Evolutionary conservation across 2,797 vertebrate species (phyloP).

Genomic region (Prunella strophiata): DNA sequence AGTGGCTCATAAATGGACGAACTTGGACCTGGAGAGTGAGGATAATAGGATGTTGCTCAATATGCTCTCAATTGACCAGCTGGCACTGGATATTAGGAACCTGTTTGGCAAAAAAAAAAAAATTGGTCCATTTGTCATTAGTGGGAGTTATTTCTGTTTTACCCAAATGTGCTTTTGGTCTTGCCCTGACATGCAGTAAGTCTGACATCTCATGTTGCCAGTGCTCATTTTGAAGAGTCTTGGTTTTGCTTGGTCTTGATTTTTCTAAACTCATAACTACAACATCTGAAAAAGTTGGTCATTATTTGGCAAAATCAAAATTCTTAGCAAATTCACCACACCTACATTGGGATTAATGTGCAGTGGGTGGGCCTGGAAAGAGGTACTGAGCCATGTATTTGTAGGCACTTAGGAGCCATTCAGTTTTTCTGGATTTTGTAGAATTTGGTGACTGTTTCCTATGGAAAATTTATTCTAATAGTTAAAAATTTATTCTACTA

Average conservation of each 20-base stretch:
- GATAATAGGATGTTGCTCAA: background rate
- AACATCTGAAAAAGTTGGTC: conserved; percentile 36
- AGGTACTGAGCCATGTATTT: background rate
- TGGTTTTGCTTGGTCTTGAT: background rate
- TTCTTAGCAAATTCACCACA: background rate
- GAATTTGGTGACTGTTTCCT: background rate
- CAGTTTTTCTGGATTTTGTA: background rate
- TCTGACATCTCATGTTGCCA: conserved; percentile 1
- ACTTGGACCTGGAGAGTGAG: background rate
- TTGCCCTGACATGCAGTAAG: conserved; percentile 18
- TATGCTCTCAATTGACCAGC: background rate
- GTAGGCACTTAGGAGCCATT: background rate
- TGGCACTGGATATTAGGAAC: background rate
- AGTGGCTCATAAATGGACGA: background rate
- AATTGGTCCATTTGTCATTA: background rate
- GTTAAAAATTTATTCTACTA: background rate
- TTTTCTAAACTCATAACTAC: background rate
- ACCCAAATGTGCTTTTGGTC: background rate
- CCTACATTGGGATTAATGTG: background rate
- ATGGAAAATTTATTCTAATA: background rate
- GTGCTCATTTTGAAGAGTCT: conserved; percentile 15
- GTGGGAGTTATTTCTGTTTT: conserved; percentile 27
- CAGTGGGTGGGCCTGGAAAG: background rate
- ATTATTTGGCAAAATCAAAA: conserved; percentile 10
- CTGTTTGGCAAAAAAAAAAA: background rate